Evolutionary conservation across 2,888 invertebrate genomes (phyloP).

Genomic region (Hanleya hanleyi): DNA sequence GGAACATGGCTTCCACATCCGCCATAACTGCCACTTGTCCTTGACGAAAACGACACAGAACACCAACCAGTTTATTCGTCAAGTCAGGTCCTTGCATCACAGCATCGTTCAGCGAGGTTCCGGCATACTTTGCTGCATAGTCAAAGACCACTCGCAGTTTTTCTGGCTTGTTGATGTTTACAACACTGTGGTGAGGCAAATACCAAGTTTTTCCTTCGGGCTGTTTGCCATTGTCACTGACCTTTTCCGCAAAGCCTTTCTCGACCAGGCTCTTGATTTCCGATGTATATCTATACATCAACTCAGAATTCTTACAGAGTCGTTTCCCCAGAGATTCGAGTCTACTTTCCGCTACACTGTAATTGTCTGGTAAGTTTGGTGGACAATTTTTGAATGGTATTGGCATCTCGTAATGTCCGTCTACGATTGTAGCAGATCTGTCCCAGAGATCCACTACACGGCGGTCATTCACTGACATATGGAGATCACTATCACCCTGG

Average conservation of each 20-base stretch:
- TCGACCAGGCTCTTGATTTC: neutral
- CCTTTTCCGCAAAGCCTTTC: neutral
- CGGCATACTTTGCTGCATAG: too few relatives aligned
- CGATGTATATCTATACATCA: neutral
- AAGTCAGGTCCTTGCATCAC: constrained; percentile 31
- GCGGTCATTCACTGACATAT: constrained; percentile 82
- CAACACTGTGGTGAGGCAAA: constrained; percentile 16
- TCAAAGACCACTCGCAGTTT: constrained; percentile 37
- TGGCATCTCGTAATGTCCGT: constrained; percentile 19
- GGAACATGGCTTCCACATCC: constrained; percentile 36
- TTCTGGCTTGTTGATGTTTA: constrained; percentile 2
- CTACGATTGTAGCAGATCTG: neutral
- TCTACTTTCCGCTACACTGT: neutral
- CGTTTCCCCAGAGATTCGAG: neutral
- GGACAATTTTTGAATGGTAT: constrained; percentile 21
- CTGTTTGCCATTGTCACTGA: neutral
- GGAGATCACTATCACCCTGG: constrained; percentile 83
- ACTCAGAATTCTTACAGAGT: neutral
- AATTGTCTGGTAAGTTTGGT: neutral
- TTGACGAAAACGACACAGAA: constrained; percentile 31
- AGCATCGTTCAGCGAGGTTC: constrained; percentile 25
- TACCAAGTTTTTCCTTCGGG: constrained; percentile 11
- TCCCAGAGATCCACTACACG: constrained; percentile 10
- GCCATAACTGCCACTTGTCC: constrained; percentile 22
- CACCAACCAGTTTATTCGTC: constrained; percentile 26